Conservation (phyloP, 2,797 vertebrate genomes). For the Sciurus carolinensis region DNA sequence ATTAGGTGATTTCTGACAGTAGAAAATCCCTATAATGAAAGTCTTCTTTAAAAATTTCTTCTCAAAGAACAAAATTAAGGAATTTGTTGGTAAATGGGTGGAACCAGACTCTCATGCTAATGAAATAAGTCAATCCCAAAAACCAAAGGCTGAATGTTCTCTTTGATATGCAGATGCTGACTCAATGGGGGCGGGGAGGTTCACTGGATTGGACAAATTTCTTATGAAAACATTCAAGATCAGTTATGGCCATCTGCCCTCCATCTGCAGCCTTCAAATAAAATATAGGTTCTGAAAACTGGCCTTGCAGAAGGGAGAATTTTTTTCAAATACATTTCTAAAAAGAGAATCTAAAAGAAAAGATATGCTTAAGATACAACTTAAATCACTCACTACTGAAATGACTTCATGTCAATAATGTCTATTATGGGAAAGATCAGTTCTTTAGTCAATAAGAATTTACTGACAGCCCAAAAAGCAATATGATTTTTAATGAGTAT, state of each 20-base stretch:
- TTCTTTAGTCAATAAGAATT: constrained; percentile 35
- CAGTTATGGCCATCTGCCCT: constrained; percentile 10
- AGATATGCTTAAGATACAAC: constrained; percentile 62
- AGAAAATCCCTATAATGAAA: not conserved
- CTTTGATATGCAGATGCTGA: too few species aligned
- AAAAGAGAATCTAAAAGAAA: constrained; percentile 75
- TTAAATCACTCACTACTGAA: constrained; percentile 19
- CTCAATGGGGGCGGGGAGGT: too few species aligned
- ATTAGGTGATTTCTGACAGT: constrained; percentile 54
- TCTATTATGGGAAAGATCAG: constrained; percentile 35
- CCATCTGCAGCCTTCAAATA: constrained; percentile 55
- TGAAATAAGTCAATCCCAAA: too few species aligned
- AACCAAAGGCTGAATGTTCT: too few species aligned
- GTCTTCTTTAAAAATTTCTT: constrained; percentile 66
- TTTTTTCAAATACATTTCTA: constrained; percentile 68
- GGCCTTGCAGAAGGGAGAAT: constrained; percentile 57
- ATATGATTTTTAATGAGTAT: not conserved
- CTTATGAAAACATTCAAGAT: too few species aligned
- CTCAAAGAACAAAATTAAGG: not conserved
- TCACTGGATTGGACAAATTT: too few species aligned
- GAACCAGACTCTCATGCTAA: too few species aligned
- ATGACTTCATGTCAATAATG: constrained; percentile 42
- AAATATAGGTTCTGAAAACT: constrained; percentile 63
- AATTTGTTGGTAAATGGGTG: too few species aligned
- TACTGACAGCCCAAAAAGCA: not conserved